Evolutionary conservation across 2,797 vertebrate genomes (phyloP).

Genomic region (Apodemus agrarius): DNA sequence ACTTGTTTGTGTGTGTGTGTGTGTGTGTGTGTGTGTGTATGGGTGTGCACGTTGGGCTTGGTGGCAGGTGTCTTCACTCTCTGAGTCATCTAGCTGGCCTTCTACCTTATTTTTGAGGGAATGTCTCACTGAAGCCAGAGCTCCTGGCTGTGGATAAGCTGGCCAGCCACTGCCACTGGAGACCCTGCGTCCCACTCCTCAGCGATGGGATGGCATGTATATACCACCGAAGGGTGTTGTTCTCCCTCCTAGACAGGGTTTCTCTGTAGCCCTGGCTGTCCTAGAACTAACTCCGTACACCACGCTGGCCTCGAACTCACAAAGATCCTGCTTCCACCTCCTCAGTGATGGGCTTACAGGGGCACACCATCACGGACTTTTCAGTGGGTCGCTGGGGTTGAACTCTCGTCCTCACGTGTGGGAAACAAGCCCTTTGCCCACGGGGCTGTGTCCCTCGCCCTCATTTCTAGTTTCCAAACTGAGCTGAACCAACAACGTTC

Average conservation of each 20-base stretch:
- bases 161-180: no score
- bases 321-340: background rate
- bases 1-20: background rate
- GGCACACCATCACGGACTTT: background rate
- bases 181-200: background rate
- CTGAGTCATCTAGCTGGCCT: background rate
- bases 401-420: background rate
- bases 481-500: no score
- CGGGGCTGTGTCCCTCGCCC: background rate
- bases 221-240: background rate
- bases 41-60: no score
- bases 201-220: background rate
- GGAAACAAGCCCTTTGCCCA: background rate
- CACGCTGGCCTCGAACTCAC: background rate
- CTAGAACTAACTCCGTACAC: background rate
- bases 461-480: background rate
- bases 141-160: background rate
- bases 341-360: background rate
- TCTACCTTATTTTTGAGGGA: background rate
- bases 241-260: background rate
- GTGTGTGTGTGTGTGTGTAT: no score
- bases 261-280: background rate
- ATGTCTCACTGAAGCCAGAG: background rate
- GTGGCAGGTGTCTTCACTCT: background rate
- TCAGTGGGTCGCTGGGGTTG: background rate